phyloP scores from a whole-genome alignment of 1,140 invertebrate genomes.

The Drosophila malerkotliana region DNA sequence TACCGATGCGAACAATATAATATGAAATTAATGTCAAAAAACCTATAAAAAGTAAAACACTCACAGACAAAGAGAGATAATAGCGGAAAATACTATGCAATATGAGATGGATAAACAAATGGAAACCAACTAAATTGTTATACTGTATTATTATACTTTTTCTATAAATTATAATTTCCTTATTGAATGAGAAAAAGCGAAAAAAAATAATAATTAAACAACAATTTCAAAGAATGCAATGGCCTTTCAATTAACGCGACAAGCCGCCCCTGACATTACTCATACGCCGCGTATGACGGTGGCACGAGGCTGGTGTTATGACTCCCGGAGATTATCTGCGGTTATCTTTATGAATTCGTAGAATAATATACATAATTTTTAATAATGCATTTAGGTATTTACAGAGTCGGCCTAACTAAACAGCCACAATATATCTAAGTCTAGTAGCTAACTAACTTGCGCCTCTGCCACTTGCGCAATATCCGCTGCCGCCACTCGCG shows the following conservation, averaged over 20 bases:
- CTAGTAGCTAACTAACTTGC: conserved; percentile 14
- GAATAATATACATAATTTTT: conserved; percentile 15
- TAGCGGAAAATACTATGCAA: conserved; percentile 56
- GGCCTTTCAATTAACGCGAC: conserved; percentile 14
- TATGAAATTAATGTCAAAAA: conserved; percentile 16
- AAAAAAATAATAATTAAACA: conserved; percentile 80
- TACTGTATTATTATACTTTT: conserved; percentile 84
- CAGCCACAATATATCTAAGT: conserved; percentile 23
- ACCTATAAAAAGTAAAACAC: conserved; percentile 18
- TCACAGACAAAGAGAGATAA: conserved; percentile 48
- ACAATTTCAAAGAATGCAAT: conserved; percentile 67
- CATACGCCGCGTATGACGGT: conserved; percentile 33
- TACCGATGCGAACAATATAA: conserved; percentile 43
- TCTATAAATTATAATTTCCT: conserved; percentile 84
- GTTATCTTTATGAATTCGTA: conserved; percentile 26
- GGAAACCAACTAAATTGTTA: conserved; percentile 82
- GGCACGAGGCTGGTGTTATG: conserved; percentile 7
- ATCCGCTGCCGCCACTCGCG: conserved; percentile 16
- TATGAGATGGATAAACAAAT: conserved; percentile 54
- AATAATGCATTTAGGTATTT: conserved; percentile 52
- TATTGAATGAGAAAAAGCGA: conserved; percentile 78
- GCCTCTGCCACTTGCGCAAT: conserved; percentile 34
- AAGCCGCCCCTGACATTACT: conserved; percentile 19
- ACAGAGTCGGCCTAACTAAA: conserved; percentile 43
- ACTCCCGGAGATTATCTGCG: conserved; percentile 6